phyloP scores from a whole-genome alignment of 2,113 vertebrate species.

The Lophius piscatorius region DNA sequence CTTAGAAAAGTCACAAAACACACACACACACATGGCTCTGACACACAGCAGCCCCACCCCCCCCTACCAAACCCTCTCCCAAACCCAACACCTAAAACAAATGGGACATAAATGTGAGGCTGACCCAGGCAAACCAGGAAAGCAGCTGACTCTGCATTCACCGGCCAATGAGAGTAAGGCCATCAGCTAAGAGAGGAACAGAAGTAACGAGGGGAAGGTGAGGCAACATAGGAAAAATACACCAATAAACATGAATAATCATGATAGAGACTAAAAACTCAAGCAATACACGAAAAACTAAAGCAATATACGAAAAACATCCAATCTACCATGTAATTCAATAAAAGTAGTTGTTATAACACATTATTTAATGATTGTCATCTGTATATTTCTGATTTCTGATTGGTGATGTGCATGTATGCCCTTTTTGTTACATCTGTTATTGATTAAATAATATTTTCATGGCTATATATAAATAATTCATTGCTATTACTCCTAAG shows the following conservation, averaged over 20 bases:
- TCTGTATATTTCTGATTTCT: slow-evolving; percentile 8
- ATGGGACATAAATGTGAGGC: slow-evolving; percentile 84
- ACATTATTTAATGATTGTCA: background rate
- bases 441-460: slow-evolving; percentile 2
- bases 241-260: slow-evolving; percentile 12
- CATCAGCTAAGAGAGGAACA: slow-evolving; percentile 92
- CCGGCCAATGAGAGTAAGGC: slow-evolving; percentile 95
- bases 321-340: background rate
- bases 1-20: slow-evolving; percentile 25
- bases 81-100: slow-evolving; percentile 49
- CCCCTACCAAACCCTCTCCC: slow-evolving; percentile 38
- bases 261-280: slow-evolving; percentile 4
- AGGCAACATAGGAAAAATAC: slow-evolving; percentile 90
- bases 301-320: background rate
- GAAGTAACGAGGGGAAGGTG: slow-evolving; percentile 91
- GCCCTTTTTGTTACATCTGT: background rate
- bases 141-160: slow-evolving; percentile 91
- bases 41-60: slow-evolving; percentile 46
- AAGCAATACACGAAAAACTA: background rate
- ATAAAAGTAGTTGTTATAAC: background rate
- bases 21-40: slow-evolving; percentile 35
- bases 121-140: slow-evolving; percentile 87
- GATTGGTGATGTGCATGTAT: background rate
- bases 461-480: background rate
- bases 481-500: slow-evolving; percentile 8